A percentile compares a stretch with the other conserved stretches of the same genome.
phyloP scores from a whole-genome alignment of 2,797 vertebrate genomes.

The Loris lydekkerianus region DNA sequence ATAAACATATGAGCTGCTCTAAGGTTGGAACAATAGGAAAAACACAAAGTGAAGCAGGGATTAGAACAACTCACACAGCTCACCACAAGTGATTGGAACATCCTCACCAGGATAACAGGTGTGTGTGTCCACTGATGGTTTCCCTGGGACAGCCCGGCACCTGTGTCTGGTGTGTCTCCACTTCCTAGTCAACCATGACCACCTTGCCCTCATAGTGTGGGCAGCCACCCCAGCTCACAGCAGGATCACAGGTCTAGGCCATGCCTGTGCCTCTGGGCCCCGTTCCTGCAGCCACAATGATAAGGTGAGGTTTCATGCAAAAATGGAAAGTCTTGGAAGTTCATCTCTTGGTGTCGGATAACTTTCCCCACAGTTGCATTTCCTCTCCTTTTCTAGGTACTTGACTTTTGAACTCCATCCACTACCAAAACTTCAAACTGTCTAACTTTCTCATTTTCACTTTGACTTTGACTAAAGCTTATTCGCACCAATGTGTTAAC shows the following conservation, averaged over 20 bases:
- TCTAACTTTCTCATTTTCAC: slow-evolving; percentile 58
- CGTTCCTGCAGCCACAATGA: background rate
- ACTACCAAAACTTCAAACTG: background rate
- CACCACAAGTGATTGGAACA: background rate
- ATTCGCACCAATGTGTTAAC: slow-evolving; percentile 52
- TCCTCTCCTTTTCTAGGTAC: background rate
- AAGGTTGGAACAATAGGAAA: background rate
- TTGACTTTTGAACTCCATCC: slow-evolving; percentile 33
- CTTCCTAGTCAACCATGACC: background rate
- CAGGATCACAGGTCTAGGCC: background rate
- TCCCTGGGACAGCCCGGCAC: background rate
- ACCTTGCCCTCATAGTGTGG: background rate
- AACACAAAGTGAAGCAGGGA: background rate
- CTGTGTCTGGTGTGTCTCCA: background rate
- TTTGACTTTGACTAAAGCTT: slow-evolving; percentile 43
- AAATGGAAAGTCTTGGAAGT: slow-evolving; percentile 39
- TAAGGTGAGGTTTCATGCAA: background rate
- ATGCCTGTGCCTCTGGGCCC: background rate
- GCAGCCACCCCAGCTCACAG: background rate
- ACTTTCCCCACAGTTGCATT: background rate
- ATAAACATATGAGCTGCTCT: background rate
- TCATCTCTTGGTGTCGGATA: background rate
- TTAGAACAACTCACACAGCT: background rate
- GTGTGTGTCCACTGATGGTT: no score
- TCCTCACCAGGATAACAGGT: background rate